These are phyloP conservation scores for Drosophila algonquin DNA, from an alignment of 2,888 invertebrate genomes.

Conservation along the genomic window DNA sequence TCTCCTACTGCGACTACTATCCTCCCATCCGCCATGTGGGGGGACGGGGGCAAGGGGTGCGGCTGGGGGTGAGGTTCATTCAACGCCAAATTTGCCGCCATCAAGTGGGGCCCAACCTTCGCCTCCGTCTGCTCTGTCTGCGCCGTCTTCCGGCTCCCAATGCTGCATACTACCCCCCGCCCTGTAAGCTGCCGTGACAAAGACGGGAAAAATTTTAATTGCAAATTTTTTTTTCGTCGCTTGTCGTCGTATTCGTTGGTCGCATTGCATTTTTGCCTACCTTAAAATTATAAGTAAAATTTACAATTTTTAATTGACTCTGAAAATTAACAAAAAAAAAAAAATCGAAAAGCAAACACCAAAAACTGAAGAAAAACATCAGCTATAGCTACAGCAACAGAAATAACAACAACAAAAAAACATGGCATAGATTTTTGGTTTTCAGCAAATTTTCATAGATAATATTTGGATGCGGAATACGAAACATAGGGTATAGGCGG, in stretches of 20 bases:
- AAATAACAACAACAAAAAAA: not conserved
- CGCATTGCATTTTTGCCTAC: constrained; percentile 66
- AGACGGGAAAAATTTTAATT: constrained; percentile 74
- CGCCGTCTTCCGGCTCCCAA: not conserved
- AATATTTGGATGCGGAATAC: constrained; percentile 40
- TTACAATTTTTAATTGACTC: constrained; percentile 78
- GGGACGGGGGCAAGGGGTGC: not conserved
- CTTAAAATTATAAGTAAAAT: constrained; percentile 76
- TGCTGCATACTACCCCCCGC: constrained; percentile 20
- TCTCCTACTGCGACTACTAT: constrained; percentile 2
- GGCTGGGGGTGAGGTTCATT: constrained; percentile 32
- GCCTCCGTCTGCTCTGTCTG: not conserved
- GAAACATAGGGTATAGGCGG: constrained; percentile 1
- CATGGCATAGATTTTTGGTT: constrained; percentile 48
- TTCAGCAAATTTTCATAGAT: constrained; percentile 62
- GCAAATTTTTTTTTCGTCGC: constrained; percentile 52
- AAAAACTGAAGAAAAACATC: constrained; percentile 2
- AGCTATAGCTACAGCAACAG: constrained; percentile 12
- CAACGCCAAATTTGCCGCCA: constrained; percentile 51
- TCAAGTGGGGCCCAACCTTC: not conserved
- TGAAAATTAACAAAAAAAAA: constrained; percentile 65
- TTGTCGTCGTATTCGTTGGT: constrained; percentile 39
- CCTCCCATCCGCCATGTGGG: not conserved
- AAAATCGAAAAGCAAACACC: constrained; percentile 8
- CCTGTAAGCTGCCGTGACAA: constrained; percentile 59